Evolutionary conservation across 2,888 invertebrate genomes (phyloP).

Genomic region (Nowickia ferox): DNA sequence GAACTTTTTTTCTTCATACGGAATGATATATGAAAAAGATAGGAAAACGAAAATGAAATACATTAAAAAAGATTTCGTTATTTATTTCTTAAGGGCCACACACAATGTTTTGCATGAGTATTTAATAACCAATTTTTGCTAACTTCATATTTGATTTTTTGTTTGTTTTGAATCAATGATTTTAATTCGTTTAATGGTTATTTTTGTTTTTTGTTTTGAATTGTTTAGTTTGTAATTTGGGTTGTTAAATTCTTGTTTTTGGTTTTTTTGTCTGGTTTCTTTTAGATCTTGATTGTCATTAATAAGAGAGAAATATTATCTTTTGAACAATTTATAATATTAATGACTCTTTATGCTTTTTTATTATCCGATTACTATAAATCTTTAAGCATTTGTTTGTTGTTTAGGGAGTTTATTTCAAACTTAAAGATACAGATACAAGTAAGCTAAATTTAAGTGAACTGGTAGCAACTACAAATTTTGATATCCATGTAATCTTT

Average conservation of each 20-base stretch:
- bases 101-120: conserved; percentile 37
- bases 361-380: conserved; percentile 61
- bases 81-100: conserved; percentile 68
- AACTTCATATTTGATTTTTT: conserved; percentile 16
- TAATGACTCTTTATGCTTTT: conserved; percentile 59
- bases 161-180: conserved; percentile 41
- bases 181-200: conserved; percentile 23
- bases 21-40: conserved; percentile 55
- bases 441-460: too few relatives aligned
- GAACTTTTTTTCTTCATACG: conserved; percentile 10
- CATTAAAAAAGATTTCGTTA: conserved; percentile 37
- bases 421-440: neutral
- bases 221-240: conserved; percentile 7
- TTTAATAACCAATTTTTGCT: conserved; percentile 30
- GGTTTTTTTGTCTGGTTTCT: conserved; percentile 1
- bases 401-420: neutral
- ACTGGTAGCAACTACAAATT: conserved; percentile 19
- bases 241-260: conserved; percentile 47
- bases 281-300: conserved; percentile 69
- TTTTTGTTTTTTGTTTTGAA: neutral
- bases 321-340: conserved; percentile 65
- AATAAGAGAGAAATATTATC: conserved; percentile 64
- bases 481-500: neutral
- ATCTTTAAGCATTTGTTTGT: conserved; percentile 47
- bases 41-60: conserved; percentile 37